These are phyloP conservation scores for Hylaeus volcanicus DNA, from an alignment of 1,140 invertebrate species.

Conservation along the genomic window DNA sequence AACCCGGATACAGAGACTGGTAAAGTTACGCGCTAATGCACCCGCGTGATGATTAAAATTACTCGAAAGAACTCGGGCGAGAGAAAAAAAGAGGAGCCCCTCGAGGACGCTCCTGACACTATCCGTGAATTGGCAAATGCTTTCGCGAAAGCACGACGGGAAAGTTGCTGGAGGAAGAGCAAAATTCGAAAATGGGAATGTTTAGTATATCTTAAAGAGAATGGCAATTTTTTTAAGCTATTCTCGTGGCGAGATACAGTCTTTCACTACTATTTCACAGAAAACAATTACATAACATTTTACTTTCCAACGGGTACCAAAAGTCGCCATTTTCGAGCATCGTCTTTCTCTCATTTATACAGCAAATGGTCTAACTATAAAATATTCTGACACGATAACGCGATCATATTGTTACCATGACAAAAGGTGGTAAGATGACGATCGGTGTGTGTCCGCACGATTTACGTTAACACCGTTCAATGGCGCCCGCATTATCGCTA, in stretches of 20 bases:
- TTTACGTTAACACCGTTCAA: constrained; percentile 45
- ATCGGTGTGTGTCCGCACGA: constrained; percentile 32
- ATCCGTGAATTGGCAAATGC: constrained; percentile 5
- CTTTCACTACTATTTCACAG: too few relatives aligned
- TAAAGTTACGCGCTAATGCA: constrained; percentile 19
- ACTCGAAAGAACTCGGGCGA: background rate
- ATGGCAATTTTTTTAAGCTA: too few relatives aligned
- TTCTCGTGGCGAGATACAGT: too few relatives aligned
- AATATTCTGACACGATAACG: background rate
- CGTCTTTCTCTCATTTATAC: background rate
- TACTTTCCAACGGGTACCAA: too few relatives aligned
- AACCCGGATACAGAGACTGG: constrained; percentile 4
- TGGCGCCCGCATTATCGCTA: constrained; percentile 66
- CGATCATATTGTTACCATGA: constrained; percentile 8
- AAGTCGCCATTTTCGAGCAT: too few relatives aligned
- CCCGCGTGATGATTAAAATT: constrained; percentile 27
- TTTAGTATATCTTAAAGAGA: too few relatives aligned
- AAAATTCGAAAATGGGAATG: too few relatives aligned
- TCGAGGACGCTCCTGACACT: background rate
- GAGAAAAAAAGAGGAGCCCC: background rate
- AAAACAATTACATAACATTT: too few relatives aligned
- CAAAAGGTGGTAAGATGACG: constrained; percentile 36
- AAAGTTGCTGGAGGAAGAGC: background rate
- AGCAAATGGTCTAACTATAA: too few relatives aligned
- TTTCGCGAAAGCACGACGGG: background rate